A percentile compares a stretch with the other conserved stretches of the same genome.
These are phyloP conservation scores for Nebria salina DNA, from an alignment of 2,888 invertebrate species.

Conservation along the genomic window DNA sequence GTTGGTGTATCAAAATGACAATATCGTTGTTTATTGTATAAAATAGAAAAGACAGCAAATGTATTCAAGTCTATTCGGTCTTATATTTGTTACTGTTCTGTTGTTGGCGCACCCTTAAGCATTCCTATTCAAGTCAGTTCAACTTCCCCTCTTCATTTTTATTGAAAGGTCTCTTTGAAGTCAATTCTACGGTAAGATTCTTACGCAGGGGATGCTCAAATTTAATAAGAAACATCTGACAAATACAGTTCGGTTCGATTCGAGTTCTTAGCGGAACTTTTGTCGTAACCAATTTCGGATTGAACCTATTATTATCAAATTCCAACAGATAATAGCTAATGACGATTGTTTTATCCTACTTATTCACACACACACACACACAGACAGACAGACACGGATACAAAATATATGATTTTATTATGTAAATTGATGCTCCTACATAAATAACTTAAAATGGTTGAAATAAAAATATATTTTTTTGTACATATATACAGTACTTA, in stretches of 20 bases:
- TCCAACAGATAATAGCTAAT: neutral
- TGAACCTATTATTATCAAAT: neutral
- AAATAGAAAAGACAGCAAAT: neutral
- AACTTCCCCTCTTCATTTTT: conserved; percentile 22
- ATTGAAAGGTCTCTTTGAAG: conserved; percentile 37
- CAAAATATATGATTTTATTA: no score
- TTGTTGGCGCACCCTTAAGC: neutral
- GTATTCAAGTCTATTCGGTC: neutral
- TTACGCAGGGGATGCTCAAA: neutral
- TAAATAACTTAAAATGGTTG: no score
- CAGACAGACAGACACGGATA: no score
- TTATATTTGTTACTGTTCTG: neutral
- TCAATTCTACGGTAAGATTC: conserved; percentile 23
- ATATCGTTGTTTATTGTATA: neutral
- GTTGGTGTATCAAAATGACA: neutral
- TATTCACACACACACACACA: no score
- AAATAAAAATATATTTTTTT: no score
- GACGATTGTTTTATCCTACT: neutral
- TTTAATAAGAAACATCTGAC: conserved; percentile 11
- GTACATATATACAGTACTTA: no score
- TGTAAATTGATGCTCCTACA: no score
- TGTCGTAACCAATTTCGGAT: neutral
- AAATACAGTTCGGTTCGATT: neutral
- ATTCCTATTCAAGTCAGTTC: neutral
- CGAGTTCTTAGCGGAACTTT: neutral